Percentiles rank a stretch among this genome's conserved stretches.
Evolutionary conservation across 2,888 invertebrate genomes (phyloP).

Genomic region (Criorhina ranunculi): DNA sequence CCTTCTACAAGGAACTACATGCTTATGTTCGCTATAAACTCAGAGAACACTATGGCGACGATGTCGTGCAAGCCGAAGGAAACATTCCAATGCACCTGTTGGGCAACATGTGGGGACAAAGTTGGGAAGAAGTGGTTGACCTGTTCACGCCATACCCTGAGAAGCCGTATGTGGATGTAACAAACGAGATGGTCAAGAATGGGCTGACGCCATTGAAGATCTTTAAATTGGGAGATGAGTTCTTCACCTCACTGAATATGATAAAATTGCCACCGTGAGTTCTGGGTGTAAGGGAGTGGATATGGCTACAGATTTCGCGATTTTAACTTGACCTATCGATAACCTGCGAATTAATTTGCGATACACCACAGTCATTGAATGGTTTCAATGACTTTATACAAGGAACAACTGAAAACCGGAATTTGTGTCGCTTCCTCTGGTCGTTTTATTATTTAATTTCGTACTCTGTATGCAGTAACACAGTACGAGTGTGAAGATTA

Average conservation of each 20-base stretch:
- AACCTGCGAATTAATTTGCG: neutral
- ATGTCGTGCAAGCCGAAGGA: conserved; percentile 87
- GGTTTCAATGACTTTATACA: neutral
- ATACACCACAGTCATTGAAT: neutral
- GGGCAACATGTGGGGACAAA: conserved; percentile 94
- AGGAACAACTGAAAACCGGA: neutral
- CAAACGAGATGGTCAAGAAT: conserved; percentile 88
- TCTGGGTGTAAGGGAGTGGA: no score
- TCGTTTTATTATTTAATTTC: neutral
- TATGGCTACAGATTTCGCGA: neutral
- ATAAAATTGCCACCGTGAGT: conserved; percentile 88
- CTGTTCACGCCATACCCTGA: conserved; percentile 90
- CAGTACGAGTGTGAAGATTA: no score
- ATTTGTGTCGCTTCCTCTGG: conserved; percentile 2
- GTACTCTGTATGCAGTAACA: neutral
- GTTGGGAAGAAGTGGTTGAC: conserved; percentile 86
- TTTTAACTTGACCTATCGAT: conserved; percentile 11
- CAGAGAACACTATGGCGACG: conserved; percentile 89
- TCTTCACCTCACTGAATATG: conserved; percentile 92
- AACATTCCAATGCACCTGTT: conserved; percentile 92
- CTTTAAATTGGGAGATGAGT: conserved; percentile 93
- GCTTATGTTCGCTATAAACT: conserved; percentile 91
- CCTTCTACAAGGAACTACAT: conserved; percentile 92
- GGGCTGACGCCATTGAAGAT: conserved; percentile 90
- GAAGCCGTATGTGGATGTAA: conserved; percentile 89